A percentile compares a stretch with the other conserved stretches of the same genome.
phyloP scores from a whole-genome alignment of 2,113 vertebrate species.

The Oncorhynchus tshawytscha region DNA sequence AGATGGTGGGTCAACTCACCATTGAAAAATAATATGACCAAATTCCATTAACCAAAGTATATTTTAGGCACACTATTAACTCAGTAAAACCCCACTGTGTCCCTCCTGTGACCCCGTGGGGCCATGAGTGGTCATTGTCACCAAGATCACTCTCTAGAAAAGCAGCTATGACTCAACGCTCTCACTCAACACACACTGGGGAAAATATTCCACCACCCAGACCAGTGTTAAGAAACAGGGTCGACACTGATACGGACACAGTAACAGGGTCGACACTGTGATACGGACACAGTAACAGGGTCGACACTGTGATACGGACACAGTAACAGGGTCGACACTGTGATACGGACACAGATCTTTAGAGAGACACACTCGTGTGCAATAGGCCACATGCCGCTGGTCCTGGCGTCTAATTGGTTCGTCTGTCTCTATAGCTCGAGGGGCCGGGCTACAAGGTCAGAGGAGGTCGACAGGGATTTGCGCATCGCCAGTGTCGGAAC shows the following conservation, averaged over 20 bases:
- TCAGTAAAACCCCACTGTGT: neutral
- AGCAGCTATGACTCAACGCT: neutral
- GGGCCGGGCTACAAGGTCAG: neutral
- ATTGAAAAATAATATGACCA: neutral
- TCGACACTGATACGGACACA: neutral
- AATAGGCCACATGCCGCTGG: neutral
- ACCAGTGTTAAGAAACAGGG: neutral
- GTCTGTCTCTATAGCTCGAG: neutral
- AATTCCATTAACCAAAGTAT: too few species aligned
- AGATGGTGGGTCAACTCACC: neutral
- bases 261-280: neutral
- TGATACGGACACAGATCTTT: neutral
- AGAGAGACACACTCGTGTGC: neutral
- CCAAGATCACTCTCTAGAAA: neutral
- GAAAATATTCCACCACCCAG: neutral
- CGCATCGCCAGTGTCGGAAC: constrained; percentile 2
- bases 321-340: neutral
- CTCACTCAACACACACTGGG: neutral
- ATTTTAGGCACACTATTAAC: too few species aligned
- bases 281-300: neutral
- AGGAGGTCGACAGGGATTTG: constrained; percentile 1
- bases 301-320: neutral
- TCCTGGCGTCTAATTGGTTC: constrained; percentile 1
- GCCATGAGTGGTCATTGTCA: constrained; percentile 4
- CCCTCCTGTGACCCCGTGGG: too few species aligned